A percentile compares a stretch with the other conserved stretches of the same genome.
Evolutionary conservation across 2,888 invertebrate genomes (phyloP).

Genomic region (Phoenoteleia sp.): DNA sequence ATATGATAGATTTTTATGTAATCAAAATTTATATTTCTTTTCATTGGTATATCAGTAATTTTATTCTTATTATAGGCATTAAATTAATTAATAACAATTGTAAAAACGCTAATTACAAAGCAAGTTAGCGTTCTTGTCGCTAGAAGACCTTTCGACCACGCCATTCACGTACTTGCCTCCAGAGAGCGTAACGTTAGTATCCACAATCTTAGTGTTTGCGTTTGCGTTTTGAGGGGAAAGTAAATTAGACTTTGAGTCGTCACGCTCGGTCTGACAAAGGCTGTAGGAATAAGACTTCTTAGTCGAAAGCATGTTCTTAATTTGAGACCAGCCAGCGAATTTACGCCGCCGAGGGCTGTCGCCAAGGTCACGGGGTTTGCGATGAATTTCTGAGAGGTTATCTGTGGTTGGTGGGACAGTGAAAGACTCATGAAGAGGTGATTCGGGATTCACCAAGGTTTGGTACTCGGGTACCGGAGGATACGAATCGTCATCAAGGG

Average conservation of each 20-base stretch:
- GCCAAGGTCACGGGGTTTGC: too few relatives aligned
- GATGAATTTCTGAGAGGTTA: too few relatives aligned
- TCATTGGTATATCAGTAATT: too few relatives aligned
- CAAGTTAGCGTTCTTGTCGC: conserved; percentile 79
- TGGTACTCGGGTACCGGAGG: conserved; percentile 85
- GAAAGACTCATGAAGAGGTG: conserved; percentile 78
- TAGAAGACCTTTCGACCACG: conserved; percentile 81
- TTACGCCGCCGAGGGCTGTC: conserved; percentile 80
- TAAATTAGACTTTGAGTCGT: conserved; percentile 84
- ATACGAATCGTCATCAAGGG: conserved; percentile 81
- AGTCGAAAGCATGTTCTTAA: conserved; percentile 86
- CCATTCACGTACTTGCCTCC: conserved; percentile 84
- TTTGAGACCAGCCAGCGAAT: conserved; percentile 87
- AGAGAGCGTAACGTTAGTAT: conserved; percentile 87
- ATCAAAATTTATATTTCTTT: too few relatives aligned
- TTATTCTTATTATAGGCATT: too few relatives aligned
- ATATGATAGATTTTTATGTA: too few relatives aligned
- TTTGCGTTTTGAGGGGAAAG: conserved; percentile 72
- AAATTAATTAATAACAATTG: too few relatives aligned
- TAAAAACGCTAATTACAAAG: too few relatives aligned
- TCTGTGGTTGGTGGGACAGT: too few relatives aligned
- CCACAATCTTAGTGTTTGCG: conserved; percentile 80
- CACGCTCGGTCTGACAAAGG: conserved; percentile 82
- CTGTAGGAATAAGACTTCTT: conserved; percentile 81
- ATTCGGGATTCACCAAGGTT: conserved; percentile 87